Base-by-base conservation (phyloP, 2,888 invertebrate species). In the Polia nebulosa region DNA sequence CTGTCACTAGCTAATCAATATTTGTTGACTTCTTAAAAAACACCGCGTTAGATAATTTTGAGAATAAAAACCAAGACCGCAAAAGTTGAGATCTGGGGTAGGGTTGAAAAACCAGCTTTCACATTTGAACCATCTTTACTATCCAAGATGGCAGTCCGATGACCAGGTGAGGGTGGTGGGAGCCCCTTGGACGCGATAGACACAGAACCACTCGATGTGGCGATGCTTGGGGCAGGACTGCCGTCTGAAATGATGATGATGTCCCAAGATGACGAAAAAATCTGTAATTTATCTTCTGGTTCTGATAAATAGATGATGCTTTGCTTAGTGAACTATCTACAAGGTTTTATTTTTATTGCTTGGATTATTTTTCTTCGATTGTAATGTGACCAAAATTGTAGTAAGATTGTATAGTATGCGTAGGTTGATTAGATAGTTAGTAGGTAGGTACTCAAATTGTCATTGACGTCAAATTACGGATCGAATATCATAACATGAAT, bases 381-480 rank as follows among this genome's bases (percentile, higher is more conserved):
- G 13, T 13, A 32, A 58, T 29, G 4, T 15, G 7, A 27, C 25
- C 27, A 17, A 20, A 3, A 15, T 25, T 29, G 51, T 52, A 32
- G 29, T 20, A 51, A n/a, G 17, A n/a, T n/a, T 49, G 1, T 52
- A 32, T 17, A 1, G 4, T 29, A 11, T 15, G 11, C 27, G 8
- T 39, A 32, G 13, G 52, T 36, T 27, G 47, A 20, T 51, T 4
- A 17, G 6, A 32, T 69, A 36, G 8, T 25, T 9, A 27, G 13
- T 51, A 25, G 7, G 2, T 57, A 56, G 27, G 13, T 34, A 66
- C 1, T 27, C 15, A 13, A n/a, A 41, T 45, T 45, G 8, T 45
- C n/a, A 36, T 57, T 71, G 58, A 36, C 58, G 17, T 58, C 67
- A 58, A 47, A 58, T 68, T 25, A 39, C 36, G 36, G 1, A 17